These are phyloP conservation scores for Microdon myrmicae DNA, from an alignment of 2,888 invertebrate genomes.

Conservation along the genomic window DNA sequence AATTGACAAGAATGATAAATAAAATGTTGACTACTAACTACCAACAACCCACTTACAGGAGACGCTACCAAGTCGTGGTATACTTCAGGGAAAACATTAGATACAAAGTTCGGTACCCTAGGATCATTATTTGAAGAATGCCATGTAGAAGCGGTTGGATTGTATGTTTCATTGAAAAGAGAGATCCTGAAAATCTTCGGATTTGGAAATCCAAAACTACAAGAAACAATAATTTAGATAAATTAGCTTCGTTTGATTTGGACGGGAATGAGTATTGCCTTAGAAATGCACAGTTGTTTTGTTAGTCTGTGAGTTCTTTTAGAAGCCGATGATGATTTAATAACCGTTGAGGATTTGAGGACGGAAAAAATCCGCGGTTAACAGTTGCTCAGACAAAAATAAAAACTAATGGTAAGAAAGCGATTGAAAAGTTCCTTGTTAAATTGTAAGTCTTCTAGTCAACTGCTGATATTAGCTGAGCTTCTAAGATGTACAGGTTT, in stretches of 20 bases:
- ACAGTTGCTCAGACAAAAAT: constrained; percentile 83
- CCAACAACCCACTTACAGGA: constrained; percentile 77
- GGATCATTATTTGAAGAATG: constrained; percentile 96
- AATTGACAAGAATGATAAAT: constrained; percentile 77
- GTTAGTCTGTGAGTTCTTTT: constrained; percentile 88
- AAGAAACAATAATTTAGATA: constrained; percentile 85
- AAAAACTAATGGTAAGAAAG: constrained; percentile 82
- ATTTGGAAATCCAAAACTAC: constrained; percentile 75
- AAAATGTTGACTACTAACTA: constrained; percentile 82
- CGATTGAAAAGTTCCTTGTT: constrained; percentile 76
- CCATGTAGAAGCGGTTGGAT: constrained; percentile 95
- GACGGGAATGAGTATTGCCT: constrained; percentile 84
- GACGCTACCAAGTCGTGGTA: constrained; percentile 78
- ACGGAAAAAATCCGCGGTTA: constrained; percentile 83
- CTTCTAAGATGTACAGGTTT: constrained; percentile 84
- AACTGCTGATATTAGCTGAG: constrained; percentile 81
- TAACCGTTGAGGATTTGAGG: constrained; percentile 77
- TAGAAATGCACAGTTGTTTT: constrained; percentile 93
- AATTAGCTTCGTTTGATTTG: constrained; percentile 93
- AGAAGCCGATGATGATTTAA: constrained; percentile 85
- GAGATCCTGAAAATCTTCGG: constrained; percentile 86
- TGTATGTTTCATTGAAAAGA: constrained; percentile 82
- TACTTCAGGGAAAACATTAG: constrained; percentile 89
- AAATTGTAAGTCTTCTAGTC: constrained; percentile 93
- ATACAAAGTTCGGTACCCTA: constrained; percentile 87